A percentile compares a stretch with the other conserved stretches of the same genome.
Evolutionary conservation across 1,140 invertebrate species (phyloP).

Genomic region (Meloidogyne exigua): DNA sequence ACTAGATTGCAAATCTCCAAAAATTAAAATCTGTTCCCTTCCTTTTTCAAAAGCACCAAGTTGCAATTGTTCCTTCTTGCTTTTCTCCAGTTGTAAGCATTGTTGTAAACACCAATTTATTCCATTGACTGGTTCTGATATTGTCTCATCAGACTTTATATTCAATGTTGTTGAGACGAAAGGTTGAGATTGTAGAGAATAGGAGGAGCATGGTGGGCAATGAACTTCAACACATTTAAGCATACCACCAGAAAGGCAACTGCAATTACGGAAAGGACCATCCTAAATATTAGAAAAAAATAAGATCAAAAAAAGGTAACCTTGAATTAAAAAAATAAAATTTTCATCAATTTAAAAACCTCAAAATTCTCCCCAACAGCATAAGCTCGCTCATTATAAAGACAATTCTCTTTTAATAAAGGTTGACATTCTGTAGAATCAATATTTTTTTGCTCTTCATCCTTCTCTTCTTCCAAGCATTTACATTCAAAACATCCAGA

Average conservation of each 20-base stretch:
- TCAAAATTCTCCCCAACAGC: not conserved
- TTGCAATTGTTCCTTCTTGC: not conserved
- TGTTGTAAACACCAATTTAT: not conserved
- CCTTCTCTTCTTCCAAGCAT: slow-evolving; percentile 25
- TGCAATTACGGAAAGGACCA: slow-evolving; percentile 33
- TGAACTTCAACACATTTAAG: slow-evolving; percentile 26
- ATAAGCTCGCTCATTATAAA: not conserved
- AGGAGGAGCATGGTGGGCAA: slow-evolving; percentile 23
- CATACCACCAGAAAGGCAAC: slow-evolving; percentile 20
- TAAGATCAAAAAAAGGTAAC: not conserved
- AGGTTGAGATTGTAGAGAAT: not conserved
- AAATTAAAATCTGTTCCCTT: not conserved
- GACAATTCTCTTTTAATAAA: slow-evolving; percentile 18
- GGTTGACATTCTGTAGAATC: not conserved
- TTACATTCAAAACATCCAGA: slow-evolving; percentile 47
- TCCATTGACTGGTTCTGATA: not conserved
- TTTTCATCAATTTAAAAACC: not conserved
- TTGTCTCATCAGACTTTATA: too few species aligned
- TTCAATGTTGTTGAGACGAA: not conserved
- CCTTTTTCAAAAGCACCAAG: not conserved
- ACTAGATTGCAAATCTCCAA: not conserved
- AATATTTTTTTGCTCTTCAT: not conserved
- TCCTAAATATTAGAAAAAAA: not conserved
- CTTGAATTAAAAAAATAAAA: not conserved
- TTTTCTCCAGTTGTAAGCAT: not conserved